Base-by-base conservation (phyloP, 2,888 invertebrate species). In the Tetragonisca angustula region DNA sequence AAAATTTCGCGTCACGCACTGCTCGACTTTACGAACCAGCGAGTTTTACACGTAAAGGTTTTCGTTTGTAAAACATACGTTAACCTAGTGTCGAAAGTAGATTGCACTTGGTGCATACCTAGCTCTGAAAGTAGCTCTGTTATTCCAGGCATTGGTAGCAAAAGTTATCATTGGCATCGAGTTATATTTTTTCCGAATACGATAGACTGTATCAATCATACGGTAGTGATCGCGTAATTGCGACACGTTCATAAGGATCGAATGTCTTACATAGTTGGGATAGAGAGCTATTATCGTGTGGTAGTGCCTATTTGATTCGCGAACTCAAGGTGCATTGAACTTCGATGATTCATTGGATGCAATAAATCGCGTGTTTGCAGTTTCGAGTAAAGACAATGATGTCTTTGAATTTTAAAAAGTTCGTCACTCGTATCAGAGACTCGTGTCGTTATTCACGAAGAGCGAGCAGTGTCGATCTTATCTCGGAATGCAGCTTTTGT, bases 391-490 rank as follows among this genome's bases (percentile, higher is more conserved):
- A 79, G 79, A 54, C 67, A 70, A 81, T 79, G 79, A 70, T 80
- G 78, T 80, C n/a, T 72, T 75, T 83, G 81, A 83, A 80, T 89
- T 86, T 85, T n/a, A 78, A 75, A 75, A 82, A 72, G 69, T 80
- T 79, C 64, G 73, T 68, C 68, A 56, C 78, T 69, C n/a, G 21
- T 19, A 19, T 27, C 11, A 21, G 62, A 27, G 52, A 68, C 78
- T 78, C 71, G 78, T 82, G 75, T 83, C 59, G 49, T 73, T 74
- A 80, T 81, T 17, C 62, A 49, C 17, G 36, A 27, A 17, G 70
- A 77, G 71, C 27, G 68, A 24, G 54, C 19, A 59, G 52, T 64
- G 64, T 70, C 24, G 81, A 76, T 84, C 24, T 61, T 77, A 72
- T 82, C 67, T 69, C 36, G 17, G 21, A 67, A 50, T 71, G 27